Percentiles rank a stretch among this genome's conserved stretches.
Evolutionary conservation across 2,113 vertebrate species (phyloP).

Genomic region (Candoia aspera): DNA sequence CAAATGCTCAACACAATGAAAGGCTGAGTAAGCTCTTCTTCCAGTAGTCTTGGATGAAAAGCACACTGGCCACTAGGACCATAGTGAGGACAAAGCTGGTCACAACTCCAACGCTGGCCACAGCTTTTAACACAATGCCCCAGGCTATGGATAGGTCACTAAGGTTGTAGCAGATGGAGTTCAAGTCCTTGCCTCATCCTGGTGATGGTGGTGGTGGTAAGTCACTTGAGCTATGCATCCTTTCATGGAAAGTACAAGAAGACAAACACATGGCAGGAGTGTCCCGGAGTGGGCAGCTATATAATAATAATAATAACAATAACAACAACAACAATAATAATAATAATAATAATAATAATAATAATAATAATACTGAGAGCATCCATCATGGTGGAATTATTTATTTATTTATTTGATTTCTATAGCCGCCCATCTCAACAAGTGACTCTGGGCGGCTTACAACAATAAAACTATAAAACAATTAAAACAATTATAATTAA

Average conservation of each 20-base stretch:
- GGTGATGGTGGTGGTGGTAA: conserved; percentile 43
- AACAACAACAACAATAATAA: too few relatives aligned
- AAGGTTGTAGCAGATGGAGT: conserved; percentile 87
- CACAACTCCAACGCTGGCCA: conserved; percentile 80
- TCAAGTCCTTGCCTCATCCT: conserved; percentile 80
- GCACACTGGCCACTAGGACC: conserved; percentile 85
- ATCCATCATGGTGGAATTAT: background rate
- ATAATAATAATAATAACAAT: background rate
- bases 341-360: too few relatives aligned
- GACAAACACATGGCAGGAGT: conserved; percentile 33
- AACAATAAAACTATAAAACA: too few relatives aligned
- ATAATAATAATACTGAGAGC: too few relatives aligned
- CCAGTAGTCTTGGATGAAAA: conserved; percentile 79
- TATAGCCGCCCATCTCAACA: too few relatives aligned
- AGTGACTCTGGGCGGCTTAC: too few relatives aligned
- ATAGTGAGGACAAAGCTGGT: conserved; percentile 82
- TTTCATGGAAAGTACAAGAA: background rate
- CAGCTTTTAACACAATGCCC: conserved; percentile 87
- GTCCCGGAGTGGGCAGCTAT: conserved; percentile 6
- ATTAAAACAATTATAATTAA: too few relatives aligned
- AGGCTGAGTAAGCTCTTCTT: conserved; percentile 77
- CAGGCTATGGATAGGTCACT: conserved; percentile 82
- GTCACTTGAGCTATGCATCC: conserved; percentile 42
- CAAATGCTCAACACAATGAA: conserved; percentile 77
- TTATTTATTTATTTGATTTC: too few relatives aligned